These are phyloP conservation scores for Artemia sp. DNA, from an alignment of 2,888 invertebrate species.

Conservation along the genomic window DNA sequence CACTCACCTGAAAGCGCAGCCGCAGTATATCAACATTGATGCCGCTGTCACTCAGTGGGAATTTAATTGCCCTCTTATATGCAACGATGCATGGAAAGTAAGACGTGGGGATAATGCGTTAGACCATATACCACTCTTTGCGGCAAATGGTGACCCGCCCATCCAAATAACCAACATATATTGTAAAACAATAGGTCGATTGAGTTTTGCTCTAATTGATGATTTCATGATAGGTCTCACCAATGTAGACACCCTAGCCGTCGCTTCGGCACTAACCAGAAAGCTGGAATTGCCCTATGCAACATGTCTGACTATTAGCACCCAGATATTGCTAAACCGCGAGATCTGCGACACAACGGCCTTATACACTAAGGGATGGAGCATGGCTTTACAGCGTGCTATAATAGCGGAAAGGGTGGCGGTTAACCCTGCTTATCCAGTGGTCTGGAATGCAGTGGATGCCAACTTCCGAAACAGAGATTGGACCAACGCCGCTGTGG, in stretches of 20 bases:
- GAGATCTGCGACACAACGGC: not conserved
- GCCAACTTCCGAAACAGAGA: not conserved
- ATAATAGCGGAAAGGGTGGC: not conserved
- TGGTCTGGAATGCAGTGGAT: constrained; percentile 1
- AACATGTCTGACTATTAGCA: not conserved
- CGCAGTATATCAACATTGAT: not conserved
- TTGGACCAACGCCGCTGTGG: not conserved
- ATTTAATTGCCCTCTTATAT: not conserved
- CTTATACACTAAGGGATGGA: not conserved
- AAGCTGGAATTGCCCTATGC: not conserved
- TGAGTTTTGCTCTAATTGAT: not conserved
- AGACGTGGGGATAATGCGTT: not conserved
- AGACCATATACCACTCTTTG: not conserved
- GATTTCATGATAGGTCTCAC: not conserved
- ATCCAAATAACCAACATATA: not conserved
- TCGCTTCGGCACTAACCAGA: not conserved
- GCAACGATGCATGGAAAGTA: not conserved
- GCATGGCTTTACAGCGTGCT: not conserved
- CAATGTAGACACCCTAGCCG: not conserved
- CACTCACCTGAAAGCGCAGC: not conserved
- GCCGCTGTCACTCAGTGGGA: constrained; percentile 10
- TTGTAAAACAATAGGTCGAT: not conserved
- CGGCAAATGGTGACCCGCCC: not conserved
- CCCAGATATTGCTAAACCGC: not conserved
- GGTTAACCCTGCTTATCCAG: constrained; percentile 4